phyloP scores from a whole-genome alignment of 2,113 vertebrate genomes.

The Pachyramphus minor region DNA sequence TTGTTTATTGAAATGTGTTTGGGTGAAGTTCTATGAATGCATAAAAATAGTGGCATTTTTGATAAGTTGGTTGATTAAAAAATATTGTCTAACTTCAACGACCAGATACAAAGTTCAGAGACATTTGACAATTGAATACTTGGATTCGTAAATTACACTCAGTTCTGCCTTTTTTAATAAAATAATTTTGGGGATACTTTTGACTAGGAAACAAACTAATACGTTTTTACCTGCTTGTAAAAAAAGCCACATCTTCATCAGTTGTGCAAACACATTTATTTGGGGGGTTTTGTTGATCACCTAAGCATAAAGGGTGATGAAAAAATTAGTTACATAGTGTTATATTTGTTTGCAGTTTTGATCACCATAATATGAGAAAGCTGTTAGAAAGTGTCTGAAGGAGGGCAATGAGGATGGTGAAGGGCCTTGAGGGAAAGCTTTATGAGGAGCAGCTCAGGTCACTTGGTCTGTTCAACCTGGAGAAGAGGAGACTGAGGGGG shows the following conservation, averaged over 20 bases:
- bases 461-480: background rate
- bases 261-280: background rate
- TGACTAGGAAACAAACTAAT: background rate
- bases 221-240: background rate
- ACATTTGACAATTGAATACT: background rate
- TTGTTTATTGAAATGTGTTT: background rate
- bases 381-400: background rate
- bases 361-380: background rate
- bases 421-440: background rate
- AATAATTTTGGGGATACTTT: background rate
- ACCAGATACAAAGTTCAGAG: background rate
- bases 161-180: background rate
- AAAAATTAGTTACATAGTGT: background rate
- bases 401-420: background rate
- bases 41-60: background rate
- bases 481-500: background rate
- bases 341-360: background rate
- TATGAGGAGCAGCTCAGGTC: background rate
- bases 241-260: background rate
- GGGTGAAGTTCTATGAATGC: background rate
- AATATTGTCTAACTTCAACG: background rate
- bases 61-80: background rate
- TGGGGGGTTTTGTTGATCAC: rapidly evolving
- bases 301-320: background rate
- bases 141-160: background rate